phyloP scores from a whole-genome alignment of 2,797 vertebrate genomes.

The Lutjanus campechanus region DNA sequence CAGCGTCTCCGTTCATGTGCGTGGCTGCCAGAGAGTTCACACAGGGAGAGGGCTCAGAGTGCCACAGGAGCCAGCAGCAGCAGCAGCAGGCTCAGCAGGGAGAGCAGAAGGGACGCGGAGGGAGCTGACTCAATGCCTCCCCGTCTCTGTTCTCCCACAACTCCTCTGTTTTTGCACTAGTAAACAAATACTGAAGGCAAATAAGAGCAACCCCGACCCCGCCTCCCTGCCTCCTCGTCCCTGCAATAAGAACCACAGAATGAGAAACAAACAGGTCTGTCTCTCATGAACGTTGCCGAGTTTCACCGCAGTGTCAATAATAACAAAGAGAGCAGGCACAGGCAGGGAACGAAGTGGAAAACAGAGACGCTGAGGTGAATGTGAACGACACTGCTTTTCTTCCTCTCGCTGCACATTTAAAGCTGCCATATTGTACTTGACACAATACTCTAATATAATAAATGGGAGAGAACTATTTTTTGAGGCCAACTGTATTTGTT shows the following conservation, averaged over 20 bases:
- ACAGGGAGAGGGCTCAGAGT: constrained; percentile 36
- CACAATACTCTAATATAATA: constrained; percentile 27
- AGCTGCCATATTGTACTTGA: constrained; percentile 25
- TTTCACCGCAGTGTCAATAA: constrained; percentile 59
- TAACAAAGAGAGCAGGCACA: constrained; percentile 40
- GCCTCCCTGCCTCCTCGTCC: not conserved
- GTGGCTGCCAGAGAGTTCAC: constrained; percentile 40
- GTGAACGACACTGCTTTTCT: not conserved
- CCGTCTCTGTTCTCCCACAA: constrained; percentile 46
- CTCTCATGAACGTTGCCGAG: constrained; percentile 54
- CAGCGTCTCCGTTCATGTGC: constrained; percentile 12
- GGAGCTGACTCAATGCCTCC: constrained; percentile 62
- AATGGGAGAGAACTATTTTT: constrained; percentile 26
- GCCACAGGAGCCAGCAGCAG: constrained; percentile 44
- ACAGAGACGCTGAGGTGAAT: constrained; percentile 17
- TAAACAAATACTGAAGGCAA: constrained; percentile 68
- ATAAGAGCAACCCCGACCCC: constrained; percentile 36
- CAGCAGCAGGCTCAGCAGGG: constrained; percentile 53
- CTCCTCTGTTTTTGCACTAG: constrained; percentile 51
- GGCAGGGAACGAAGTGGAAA: constrained; percentile 11
- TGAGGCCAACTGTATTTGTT: constrained; percentile 17
- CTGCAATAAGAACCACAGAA: constrained; percentile 29
- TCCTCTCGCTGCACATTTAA: constrained; percentile 24
- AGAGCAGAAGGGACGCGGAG: constrained; percentile 30
- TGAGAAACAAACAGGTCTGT: constrained; percentile 62